A percentile compares a stretch with the other conserved stretches of the same genome.
phyloP scores from a whole-genome alignment of 1,140 invertebrate genomes.

The Drosophila leontia region DNA sequence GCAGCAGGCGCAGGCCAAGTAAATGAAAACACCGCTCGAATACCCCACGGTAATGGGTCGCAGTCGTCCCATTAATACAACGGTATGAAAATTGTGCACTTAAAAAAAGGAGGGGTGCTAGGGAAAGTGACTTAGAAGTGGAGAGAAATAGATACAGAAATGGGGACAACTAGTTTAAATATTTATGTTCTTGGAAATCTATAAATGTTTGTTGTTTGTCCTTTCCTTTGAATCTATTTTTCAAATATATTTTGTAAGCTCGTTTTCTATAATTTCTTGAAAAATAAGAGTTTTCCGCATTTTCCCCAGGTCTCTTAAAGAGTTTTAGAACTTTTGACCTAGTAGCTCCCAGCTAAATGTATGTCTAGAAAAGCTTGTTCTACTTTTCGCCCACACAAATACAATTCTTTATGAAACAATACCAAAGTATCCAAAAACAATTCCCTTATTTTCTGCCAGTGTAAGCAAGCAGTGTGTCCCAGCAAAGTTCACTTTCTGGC shows the following conservation, averaged over 20 bases:
- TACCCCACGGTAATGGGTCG: constrained; percentile 79
- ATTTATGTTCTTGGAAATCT: neutral
- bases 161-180: neutral
- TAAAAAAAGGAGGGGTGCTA: neutral
- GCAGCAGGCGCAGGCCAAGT: constrained; percentile 30
- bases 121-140: rapidly evolving
- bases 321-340: too few species aligned
- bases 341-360: too few species aligned
- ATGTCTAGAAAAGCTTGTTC: too few species aligned
- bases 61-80: constrained; percentile 51
- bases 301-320: too few species aligned
- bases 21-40: constrained; percentile 65
- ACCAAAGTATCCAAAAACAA: neutral
- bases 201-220: too few species aligned
- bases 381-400: neutral
- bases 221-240: too few species aligned
- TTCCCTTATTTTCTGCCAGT: constrained; percentile 2
- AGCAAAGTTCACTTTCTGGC: constrained; percentile 71
- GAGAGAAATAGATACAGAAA: neutral
- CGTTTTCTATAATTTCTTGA: too few species aligned
- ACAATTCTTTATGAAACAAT: neutral
- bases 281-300: too few species aligned
- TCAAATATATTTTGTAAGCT: too few species aligned
- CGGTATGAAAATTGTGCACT: constrained; percentile 7
- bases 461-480: constrained; percentile 23